phyloP scores from a whole-genome alignment of 2,797 vertebrate species.

The Novumbra hubbsi region DNA sequence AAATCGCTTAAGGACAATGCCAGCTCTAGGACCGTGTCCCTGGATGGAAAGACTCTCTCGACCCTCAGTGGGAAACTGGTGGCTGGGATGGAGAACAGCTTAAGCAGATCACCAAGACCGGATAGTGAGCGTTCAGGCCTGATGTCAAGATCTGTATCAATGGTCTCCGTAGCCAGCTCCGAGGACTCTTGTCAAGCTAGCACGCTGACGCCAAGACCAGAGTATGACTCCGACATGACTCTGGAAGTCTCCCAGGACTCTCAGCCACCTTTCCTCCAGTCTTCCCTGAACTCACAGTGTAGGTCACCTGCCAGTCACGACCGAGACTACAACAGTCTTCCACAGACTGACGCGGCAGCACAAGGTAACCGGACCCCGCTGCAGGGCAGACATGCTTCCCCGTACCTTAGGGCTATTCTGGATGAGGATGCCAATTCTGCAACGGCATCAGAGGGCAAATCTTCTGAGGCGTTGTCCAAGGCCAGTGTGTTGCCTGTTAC shows the following conservation, averaged over 20 bases:
- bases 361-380: constrained; percentile 74
- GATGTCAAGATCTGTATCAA: constrained; percentile 88
- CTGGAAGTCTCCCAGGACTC: constrained; percentile 86
- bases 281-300: constrained; percentile 82
- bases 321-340: constrained; percentile 79
- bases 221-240: constrained; percentile 90
- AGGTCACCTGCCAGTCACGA: constrained; percentile 87
- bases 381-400: constrained; percentile 74
- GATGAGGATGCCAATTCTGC: constrained; percentile 84
- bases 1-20: constrained; percentile 81
- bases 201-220: constrained; percentile 83
- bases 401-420: constrained; percentile 85
- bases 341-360: constrained; percentile 75
- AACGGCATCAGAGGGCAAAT: constrained; percentile 72
- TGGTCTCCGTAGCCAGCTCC: constrained; percentile 92
- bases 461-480: constrained; percentile 72
- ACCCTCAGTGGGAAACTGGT: constrained; percentile 75
- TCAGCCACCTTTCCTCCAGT: constrained; percentile 88
- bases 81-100: constrained; percentile 80
- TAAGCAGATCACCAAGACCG: constrained; percentile 86
- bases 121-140: constrained; percentile 85
- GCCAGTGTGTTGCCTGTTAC: constrained; percentile 63
- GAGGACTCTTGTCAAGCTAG: constrained; percentile 91
- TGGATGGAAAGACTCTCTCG: constrained; percentile 80
- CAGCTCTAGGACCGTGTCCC: constrained; percentile 81